These are phyloP conservation scores for Ceratina japonica DNA, from an alignment of 1,140 invertebrate genomes.

Conservation along the genomic window DNA sequence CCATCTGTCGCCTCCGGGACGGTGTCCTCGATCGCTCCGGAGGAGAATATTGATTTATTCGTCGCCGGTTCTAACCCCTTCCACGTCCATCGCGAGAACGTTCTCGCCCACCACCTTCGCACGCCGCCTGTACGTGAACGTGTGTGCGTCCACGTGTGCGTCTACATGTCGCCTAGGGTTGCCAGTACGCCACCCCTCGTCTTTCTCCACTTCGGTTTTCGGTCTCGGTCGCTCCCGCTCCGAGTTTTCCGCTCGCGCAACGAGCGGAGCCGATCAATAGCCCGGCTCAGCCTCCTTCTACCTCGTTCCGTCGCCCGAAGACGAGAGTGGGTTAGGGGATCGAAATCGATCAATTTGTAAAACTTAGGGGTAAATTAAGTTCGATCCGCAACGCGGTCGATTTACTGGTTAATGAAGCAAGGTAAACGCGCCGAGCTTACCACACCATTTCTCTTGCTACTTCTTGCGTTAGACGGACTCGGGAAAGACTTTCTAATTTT, in stretches of 20 bases:
- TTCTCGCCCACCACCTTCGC: conserved; percentile 33
- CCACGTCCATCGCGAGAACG: conserved; percentile 19
- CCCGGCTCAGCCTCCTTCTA: conserved; percentile 48
- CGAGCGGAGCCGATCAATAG: conserved; percentile 54
- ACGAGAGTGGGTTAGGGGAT: conserved; percentile 7
- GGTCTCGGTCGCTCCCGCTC: conserved; percentile 8
- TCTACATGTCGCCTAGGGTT: conserved; percentile 23
- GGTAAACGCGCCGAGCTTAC: neutral
- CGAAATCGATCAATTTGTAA: conserved; percentile 39
- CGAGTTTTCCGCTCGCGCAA: conserved; percentile 36
- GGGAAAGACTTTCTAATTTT: too few relatives aligned
- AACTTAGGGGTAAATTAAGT: conserved; percentile 1
- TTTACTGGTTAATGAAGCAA: conserved; percentile 1
- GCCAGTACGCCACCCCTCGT: neutral
- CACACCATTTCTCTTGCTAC: too few relatives aligned
- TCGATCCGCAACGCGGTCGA: conserved; percentile 19
- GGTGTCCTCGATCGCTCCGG: conserved; percentile 50
- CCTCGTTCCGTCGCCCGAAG: conserved; percentile 50
- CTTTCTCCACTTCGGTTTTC: neutral
- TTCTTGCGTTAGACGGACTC: too few relatives aligned
- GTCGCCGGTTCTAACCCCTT: conserved; percentile 48
- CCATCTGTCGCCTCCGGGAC: conserved; percentile 63
- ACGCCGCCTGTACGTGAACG: neutral
- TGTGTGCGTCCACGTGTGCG: neutral
- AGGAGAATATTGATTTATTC: conserved; percentile 69